A percentile compares a stretch with the other conserved stretches of the same genome.
These are phyloP conservation scores for Ellobius talpinus DNA, from an alignment of 2,113 vertebrate genomes.

Conservation along the genomic window DNA sequence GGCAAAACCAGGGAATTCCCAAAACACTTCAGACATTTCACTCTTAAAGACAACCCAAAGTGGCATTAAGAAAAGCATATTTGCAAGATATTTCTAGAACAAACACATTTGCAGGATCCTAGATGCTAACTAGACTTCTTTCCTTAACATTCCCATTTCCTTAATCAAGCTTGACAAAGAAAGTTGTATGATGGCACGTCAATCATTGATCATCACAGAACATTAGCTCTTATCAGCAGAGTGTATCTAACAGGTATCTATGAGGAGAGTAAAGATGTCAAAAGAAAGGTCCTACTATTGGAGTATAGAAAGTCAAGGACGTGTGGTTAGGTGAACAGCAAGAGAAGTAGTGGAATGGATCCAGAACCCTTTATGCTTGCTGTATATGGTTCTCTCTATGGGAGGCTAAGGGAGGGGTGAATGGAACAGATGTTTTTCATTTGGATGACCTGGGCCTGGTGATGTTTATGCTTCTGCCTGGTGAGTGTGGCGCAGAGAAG, in stretches of 20 bases:
- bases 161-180: background rate
- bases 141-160: background rate
- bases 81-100: constrained; percentile 4
- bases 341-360: background rate
- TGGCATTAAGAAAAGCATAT: background rate
- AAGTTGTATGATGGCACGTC: background rate
- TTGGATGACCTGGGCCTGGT: background rate
- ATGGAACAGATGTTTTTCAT: background rate
- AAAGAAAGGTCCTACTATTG: background rate
- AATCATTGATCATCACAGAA: background rate
- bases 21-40: background rate
- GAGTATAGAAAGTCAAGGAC: background rate
- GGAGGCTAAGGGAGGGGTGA: background rate
- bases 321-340: background rate
- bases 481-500: background rate
- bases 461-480: background rate
- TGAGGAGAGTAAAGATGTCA: background rate
- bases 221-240: background rate
- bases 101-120: background rate
- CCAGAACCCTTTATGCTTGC: background rate
- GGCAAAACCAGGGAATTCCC: constrained; percentile 13
- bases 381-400: background rate
- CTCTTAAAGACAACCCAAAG: background rate
- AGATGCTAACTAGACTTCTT: background rate
- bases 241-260: background rate